Evolutionary conservation across 2,797 vertebrate species (phyloP), one percentile per base, ranked within the genome.

Genomic region (Mycteria americana): DNA sequence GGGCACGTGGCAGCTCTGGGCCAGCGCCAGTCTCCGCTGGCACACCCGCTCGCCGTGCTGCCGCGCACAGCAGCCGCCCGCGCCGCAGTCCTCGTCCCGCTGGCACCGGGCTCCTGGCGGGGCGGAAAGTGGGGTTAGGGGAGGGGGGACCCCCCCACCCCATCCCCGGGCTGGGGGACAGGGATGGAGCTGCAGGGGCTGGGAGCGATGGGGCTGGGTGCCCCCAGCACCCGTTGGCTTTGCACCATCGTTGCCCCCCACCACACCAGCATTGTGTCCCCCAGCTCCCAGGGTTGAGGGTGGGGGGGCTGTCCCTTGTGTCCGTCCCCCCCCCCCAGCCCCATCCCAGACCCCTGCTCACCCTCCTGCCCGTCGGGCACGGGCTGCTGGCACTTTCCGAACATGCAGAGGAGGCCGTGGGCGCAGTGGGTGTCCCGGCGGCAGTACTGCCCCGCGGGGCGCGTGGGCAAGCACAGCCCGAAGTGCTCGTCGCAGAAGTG

Each of bases 401-500:
- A 99, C 98, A 99, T 99, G 97, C 99, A 99, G 97, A 98, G 98
- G 65, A 99, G 98, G 15, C 98, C 98, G 7, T 85, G 97, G 75
- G 98, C 97, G 50, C 99, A 99, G 96, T 99, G 99, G 4, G 98
- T 91, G 48, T 99, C 99, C 39, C 97, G 98, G 22, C 99, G 97
- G 70, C 99, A 99, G 97, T 98, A 99, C 22, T 98, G 98, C 0
- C 98, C 98, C 60, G 96, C 98, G 39, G 98, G 98, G 19, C 98
- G 97, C 2, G 97, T 75, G 18, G 98, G 98, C 53, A 99, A 98
- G 43, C 99, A 99, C 69, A 98, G 95, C 22, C 98, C 98, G 41
- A 99, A 99, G 97, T 99, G 99, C 13, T 98, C 98, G 72, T 99
- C 99, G 0, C 99, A 99, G 68, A 98, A 99, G 37, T 98, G 98